Percentiles rank a stretch among this genome's conserved stretches.
Conservation (phyloP, 2,888 invertebrate genomes). For the Hydrotaea diabolus region DNA sequence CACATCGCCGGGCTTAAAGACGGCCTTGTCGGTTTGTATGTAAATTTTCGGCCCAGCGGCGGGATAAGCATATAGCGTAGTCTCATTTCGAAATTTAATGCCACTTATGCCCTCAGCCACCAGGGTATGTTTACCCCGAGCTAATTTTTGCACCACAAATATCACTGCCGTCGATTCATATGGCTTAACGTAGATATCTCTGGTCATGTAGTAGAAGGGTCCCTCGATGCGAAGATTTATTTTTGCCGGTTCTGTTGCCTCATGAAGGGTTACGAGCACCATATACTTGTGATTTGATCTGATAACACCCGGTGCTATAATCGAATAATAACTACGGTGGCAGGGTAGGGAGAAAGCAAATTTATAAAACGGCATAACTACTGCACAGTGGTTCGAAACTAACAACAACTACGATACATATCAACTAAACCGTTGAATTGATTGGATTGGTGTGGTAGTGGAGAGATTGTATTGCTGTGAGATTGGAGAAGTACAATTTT, state of each 20-base stretch:
- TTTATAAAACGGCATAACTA: no score
- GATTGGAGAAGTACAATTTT: no score
- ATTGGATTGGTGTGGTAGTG: no score
- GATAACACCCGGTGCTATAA: constrained; percentile 22
- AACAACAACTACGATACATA: no score
- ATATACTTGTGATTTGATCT: constrained; percentile 25
- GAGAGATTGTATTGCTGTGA: no score
- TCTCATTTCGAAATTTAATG: constrained; percentile 87
- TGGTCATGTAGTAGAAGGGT: neutral
- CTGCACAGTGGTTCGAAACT: no score
- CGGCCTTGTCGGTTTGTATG: constrained; percentile 94
- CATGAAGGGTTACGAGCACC: neutral
- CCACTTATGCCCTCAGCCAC: constrained; percentile 85
- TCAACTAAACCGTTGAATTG: no score
- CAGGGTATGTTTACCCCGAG: constrained; percentile 74
- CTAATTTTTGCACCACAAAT: constrained; percentile 36
- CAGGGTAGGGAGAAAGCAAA: neutral
- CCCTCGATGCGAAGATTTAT: constrained; percentile 1
- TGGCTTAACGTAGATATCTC: neutral
- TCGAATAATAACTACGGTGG: constrained; percentile 16
- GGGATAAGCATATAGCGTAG: constrained; percentile 81
- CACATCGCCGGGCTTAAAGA: constrained; percentile 92
- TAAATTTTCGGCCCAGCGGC: constrained; percentile 84
- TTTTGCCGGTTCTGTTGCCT: constrained; percentile 5
- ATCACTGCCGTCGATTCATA: neutral